A percentile compares a stretch with the other conserved stretches of the same genome.
phyloP scores from a whole-genome alignment of 2,888 invertebrate genomes.

The Cheilosia urbana region DNA sequence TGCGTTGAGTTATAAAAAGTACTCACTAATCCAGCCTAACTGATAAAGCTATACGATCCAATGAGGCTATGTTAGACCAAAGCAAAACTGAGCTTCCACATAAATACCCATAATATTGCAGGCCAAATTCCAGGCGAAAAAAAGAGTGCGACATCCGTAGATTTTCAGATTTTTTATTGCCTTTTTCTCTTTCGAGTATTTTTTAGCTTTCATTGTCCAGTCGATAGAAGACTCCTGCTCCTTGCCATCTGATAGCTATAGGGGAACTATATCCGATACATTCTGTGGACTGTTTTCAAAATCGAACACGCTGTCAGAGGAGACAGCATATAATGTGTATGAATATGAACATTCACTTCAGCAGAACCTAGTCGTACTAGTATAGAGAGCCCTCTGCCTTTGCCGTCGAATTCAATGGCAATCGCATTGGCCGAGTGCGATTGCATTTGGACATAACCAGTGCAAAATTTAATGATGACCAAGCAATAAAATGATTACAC shows the following conservation, averaged over 20 bases:
- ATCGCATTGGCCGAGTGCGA: not conserved
- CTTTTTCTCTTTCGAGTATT: not conserved
- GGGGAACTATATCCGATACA: slow-evolving; percentile 52
- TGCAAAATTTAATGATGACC: slow-evolving; percentile 59
- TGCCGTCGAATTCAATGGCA: slow-evolving; percentile 16
- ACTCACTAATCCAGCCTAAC: too few species aligned
- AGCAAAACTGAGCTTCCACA: not conserved
- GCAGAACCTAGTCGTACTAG: not conserved
- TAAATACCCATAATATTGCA: slow-evolving; percentile 7
- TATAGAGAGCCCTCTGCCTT: not conserved
- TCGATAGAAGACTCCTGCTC: slow-evolving; percentile 9
- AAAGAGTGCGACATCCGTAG: slow-evolving; percentile 6
- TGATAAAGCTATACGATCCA: not conserved
- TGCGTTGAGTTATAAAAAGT: too few species aligned
- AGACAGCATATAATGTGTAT: not conserved
- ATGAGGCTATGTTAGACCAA: not conserved
- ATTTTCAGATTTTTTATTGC: slow-evolving; percentile 1
- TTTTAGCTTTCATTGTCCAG: slow-evolving; percentile 18
- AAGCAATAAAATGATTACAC: slow-evolving; percentile 60
- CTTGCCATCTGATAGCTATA: slow-evolving; percentile 14
- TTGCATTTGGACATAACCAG: slow-evolving; percentile 27
- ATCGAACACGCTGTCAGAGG: slow-evolving; percentile 22
- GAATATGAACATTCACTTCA: slow-evolving; percentile 1
- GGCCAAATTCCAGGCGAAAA: not conserved
- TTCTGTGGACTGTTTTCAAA: slow-evolving; percentile 35